These are phyloP conservation scores for Amazona ochrocephala DNA, from an alignment of 2,797 vertebrate genomes.

Conservation along the genomic window DNA sequence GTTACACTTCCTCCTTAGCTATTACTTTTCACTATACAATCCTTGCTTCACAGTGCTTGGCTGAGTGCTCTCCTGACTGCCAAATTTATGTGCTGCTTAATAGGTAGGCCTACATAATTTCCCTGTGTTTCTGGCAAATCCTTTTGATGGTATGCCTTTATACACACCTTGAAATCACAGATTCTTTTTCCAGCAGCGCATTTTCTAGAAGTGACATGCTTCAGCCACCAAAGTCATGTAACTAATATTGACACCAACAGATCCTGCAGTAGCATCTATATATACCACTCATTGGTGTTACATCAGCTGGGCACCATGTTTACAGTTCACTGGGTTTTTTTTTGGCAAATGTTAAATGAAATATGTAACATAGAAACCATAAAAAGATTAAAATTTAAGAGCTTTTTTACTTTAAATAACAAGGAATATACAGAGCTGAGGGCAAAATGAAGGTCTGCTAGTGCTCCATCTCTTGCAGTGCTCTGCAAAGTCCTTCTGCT, in stretches of 20 bases:
- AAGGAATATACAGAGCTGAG: neutral
- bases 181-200: neutral
- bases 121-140: neutral
- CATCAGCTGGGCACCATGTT: neutral
- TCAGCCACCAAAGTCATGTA: neutral
- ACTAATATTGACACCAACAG: neutral
- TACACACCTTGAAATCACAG: neutral
- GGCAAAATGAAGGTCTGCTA: neutral
- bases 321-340: neutral
- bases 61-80: neutral
- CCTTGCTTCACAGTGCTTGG: neutral
- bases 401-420: neutral
- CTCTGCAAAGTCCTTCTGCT: neutral
- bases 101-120: neutral
- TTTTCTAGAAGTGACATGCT: neutral
- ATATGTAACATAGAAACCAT: neutral
- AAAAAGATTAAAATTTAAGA: neutral
- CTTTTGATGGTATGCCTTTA: neutral
- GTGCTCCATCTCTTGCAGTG: neutral
- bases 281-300: neutral
- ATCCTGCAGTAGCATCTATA: neutral
- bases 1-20: neutral
- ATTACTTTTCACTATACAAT: neutral
- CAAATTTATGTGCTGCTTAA: neutral
- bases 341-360: neutral